Evolutionary conservation across 2,113 vertebrate genomes (phyloP), one percentile per base, ranked within the genome.

Genomic region (Sclerurus mexicanus): DNA sequence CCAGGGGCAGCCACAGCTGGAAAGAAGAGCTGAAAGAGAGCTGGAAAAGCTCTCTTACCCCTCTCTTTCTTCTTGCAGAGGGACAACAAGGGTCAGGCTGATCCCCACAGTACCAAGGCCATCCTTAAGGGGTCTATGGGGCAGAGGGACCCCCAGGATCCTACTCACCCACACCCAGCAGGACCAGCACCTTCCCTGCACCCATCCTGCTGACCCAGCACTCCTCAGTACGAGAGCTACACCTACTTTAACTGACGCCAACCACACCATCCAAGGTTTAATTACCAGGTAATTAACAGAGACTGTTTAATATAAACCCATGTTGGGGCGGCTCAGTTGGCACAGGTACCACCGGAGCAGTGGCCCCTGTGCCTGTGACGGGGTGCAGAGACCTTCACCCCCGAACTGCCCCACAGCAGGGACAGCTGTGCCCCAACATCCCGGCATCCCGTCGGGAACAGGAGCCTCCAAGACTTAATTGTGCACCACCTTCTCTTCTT

Each of bases 401-500:
- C n/a, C 1, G 31, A 31, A 8, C 2, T 21, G 53, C 18, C 55
- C n/a, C 42, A 4, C 35, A 13, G 60, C 52, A 31, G 44, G 44
- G 62, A 21, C 62, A 44, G 62, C 35, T 24, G 56, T n/a, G 15
- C 42, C 68, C 50, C 60, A n/a, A 3, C 37, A 4, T 12, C 50
- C 73, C 4, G 0, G 50, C n/a, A 49, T 27, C 12, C 1, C 4
- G 0, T 4, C 1, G 2, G 40, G 50, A 94, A 1, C 4, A 0
- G 25, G 12, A 14, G 12, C 58, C 23, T 12, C 62, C 5, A 0
- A 22, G 49, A 11, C 21, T 6, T 24, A 6, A 30, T 10, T 6
- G 35, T 20, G 17, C 80, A 14, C 2, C 55, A 1, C 46, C 56
- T 69, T 76, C 37, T 68, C 67, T 73, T 94, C 91, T 87, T 68